phyloP scores from a whole-genome alignment of 1,140 invertebrate genomes.

The Ptiloglossa arizonensis region DNA sequence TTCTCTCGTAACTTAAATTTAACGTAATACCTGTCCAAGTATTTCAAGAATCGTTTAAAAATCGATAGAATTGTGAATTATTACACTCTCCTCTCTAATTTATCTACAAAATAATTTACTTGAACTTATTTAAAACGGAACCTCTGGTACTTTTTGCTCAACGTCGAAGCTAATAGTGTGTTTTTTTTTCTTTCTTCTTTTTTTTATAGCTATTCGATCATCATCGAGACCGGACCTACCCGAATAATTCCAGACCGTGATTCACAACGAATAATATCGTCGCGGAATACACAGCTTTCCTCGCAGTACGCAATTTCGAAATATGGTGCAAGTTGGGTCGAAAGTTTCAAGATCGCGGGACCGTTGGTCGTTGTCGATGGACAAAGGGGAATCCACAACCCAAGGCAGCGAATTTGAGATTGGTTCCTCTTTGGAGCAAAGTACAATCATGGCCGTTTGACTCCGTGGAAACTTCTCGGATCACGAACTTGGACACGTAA shows the following conservation, averaged over 20 bases:
- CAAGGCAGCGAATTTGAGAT: conserved; percentile 36
- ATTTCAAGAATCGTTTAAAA: too few species aligned
- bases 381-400: conserved; percentile 28
- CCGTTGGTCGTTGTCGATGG: not conserved
- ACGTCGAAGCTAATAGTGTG: too few species aligned
- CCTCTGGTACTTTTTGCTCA: not conserved
- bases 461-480: conserved; percentile 13
- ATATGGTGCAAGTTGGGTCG: conserved; percentile 46
- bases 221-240: not conserved
- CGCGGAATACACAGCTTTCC: not conserved
- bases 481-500: conserved; percentile 46
- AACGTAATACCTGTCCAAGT: too few species aligned
- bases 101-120: too few species aligned
- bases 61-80: too few species aligned
- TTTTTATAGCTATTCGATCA: not conserved
- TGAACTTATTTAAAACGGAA: not conserved
- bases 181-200: too few species aligned
- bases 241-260: not conserved
- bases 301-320: conserved; percentile 28
- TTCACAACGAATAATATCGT: not conserved
- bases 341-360: conserved; percentile 31
- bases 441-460: conserved; percentile 17
- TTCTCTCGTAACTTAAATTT: too few species aligned
- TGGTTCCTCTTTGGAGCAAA: conserved; percentile 8
- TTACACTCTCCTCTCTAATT: too few species aligned